Evolutionary conservation across 2,888 invertebrate species (phyloP).

Genomic region (Poecilus cupreus): DNA sequence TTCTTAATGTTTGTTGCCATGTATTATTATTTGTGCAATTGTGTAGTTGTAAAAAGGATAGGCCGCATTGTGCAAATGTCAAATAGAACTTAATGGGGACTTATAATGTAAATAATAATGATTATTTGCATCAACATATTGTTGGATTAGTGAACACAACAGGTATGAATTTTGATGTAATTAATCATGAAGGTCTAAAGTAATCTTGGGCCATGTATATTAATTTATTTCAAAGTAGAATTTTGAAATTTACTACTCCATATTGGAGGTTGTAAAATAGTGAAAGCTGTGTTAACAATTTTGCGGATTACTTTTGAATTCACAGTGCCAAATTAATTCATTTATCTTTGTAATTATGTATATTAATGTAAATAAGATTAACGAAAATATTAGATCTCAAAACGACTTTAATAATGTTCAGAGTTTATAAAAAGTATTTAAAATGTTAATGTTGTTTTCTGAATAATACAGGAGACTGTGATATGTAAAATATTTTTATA

Average conservation of each 20-base stretch:
- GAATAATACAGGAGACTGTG: constrained; percentile 67
- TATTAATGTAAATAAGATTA: constrained; percentile 26
- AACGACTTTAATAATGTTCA: constrained; percentile 32
- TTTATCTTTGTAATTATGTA: constrained; percentile 19
- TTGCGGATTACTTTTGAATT: constrained; percentile 41
- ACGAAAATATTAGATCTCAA: constrained; percentile 31
- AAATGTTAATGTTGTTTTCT: constrained; percentile 62
- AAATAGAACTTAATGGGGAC: constrained; percentile 19
- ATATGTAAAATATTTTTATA: constrained; percentile 66
- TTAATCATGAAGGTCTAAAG: background rate
- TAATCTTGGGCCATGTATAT: background rate
- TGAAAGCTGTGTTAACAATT: background rate
- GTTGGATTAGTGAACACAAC: background rate
- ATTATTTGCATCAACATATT: background rate
- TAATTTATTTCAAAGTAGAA: background rate
- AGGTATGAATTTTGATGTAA: background rate
- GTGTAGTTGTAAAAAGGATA: background rate
- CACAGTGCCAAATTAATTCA: constrained; percentile 48
- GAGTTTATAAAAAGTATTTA: constrained; percentile 31
- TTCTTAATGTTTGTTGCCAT: too few species aligned
- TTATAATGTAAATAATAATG: background rate
- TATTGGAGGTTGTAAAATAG: constrained; percentile 63
- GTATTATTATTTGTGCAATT: background rate
- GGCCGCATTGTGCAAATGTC: constrained; percentile 15
- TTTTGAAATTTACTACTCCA: constrained; percentile 64